phyloP scores from a whole-genome alignment of 2,797 vertebrate genomes.

The Chaetodon trifasciatus region DNA sequence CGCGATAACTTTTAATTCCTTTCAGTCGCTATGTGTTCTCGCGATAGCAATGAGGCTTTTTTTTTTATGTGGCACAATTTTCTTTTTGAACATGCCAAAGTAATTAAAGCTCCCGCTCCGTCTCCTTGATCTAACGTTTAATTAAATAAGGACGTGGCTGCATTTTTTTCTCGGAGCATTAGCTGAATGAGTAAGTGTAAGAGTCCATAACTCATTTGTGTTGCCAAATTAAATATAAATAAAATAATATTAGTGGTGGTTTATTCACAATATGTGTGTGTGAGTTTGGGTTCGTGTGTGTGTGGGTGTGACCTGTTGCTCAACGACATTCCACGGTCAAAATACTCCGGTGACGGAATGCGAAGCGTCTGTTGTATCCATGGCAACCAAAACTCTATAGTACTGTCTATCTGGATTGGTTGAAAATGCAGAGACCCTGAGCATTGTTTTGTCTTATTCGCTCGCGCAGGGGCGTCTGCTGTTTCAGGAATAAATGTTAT shows the following conservation, averaged over 20 bases:
- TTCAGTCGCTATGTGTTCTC: slow-evolving; percentile 52
- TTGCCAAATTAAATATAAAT: background rate
- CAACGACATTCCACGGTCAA: slow-evolving; percentile 24
- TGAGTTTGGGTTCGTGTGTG: background rate
- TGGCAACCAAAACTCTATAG: slow-evolving; percentile 58
- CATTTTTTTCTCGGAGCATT: background rate
- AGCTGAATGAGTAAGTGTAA: background rate
- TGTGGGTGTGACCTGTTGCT: background rate
- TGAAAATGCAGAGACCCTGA: background rate
- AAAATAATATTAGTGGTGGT: too few species aligned
- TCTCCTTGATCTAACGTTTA: background rate
- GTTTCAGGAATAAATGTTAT: slow-evolving; percentile 20
- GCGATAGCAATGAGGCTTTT: slow-evolving; percentile 41
- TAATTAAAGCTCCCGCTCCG: background rate
- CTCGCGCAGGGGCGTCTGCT: background rate
- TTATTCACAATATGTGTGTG: background rate
- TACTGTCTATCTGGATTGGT: slow-evolving; percentile 56
- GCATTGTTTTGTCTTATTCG: slow-evolving; percentile 55
- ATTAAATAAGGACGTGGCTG: background rate
- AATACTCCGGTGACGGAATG: slow-evolving; percentile 41
- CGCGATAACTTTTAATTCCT: slow-evolving; percentile 62
- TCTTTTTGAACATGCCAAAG: background rate
- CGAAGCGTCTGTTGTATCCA: slow-evolving; percentile 76
- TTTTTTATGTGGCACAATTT: background rate
- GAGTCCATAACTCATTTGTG: too few species aligned